Base-by-base conservation (phyloP, 2,797 vertebrate species). In the Tragopan temminckii region DNA sequence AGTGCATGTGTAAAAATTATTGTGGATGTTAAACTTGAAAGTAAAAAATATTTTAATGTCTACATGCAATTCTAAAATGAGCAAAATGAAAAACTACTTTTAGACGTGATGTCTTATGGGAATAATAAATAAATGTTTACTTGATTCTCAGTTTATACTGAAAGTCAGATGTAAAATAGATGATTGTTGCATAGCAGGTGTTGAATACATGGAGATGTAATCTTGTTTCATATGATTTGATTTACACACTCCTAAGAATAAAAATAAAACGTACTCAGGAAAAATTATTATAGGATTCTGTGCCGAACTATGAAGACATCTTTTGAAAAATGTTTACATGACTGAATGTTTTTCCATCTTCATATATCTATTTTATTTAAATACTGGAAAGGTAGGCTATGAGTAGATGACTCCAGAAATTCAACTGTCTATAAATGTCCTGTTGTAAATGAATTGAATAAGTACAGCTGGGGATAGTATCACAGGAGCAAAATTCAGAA, bases 81-180 rank as follows among this genome's bases (percentile, higher is more conserved):
- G 14, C 35, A 57, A 94, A 87, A 95, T 79, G 58, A 94, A 97
- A 84, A 83, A 53, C 77, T 92, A 29, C 62, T 87, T 48, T 53
- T 63, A 58, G 35, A 85, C 91, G 80, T 78, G 87, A 62, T 95
- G 90, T 91, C 70, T 91, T 92, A 79, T 3, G 5, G 17, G 50
- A 94, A 93, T 57, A 93, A 93, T 90, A 92, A 93, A 95, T 92
- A 96, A 93, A 95, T 95, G 11, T 96, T 96, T 95, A 74, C 58
- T 94, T 52, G 75, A n/a, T 74, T 95, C 94, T 96, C 87, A 55
- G 38, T 85, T 97, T 96, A 62, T 91, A 88, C 68, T 71, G 45
- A 75, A 96, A 95, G 85, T 89, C 59, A 59, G 31, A 45, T 40
- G 23, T 55, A 63, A 59, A 71, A 55, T 53, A 84, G 67, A 55